These are phyloP conservation scores for Allacma fusca DNA, from an alignment of 2,888 invertebrate genomes.

Conservation along the genomic window DNA sequence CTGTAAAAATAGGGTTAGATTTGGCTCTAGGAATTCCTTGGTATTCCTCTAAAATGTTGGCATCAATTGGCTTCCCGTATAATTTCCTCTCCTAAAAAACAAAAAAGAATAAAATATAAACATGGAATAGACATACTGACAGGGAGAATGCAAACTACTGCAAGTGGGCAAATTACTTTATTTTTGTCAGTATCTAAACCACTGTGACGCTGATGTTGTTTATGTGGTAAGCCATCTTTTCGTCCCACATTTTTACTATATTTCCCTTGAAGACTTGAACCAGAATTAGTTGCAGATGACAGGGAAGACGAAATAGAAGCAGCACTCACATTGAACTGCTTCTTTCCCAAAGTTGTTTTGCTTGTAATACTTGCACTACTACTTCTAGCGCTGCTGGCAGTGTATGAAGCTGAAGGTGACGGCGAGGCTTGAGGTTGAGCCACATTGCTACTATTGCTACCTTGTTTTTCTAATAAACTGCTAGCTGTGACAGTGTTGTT, in stretches of 20 bases:
- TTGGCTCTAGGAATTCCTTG: constrained; percentile 82
- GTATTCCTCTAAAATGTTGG: constrained; percentile 75
- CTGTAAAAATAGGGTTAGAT: constrained; percentile 74
- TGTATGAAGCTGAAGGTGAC: background rate
- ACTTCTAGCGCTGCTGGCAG: constrained; percentile 22
- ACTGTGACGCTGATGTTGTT: background rate
- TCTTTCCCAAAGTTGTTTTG: constrained; percentile 4
- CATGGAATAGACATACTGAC: background rate
- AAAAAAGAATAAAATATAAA: background rate
- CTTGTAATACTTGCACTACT: constrained; percentile 6
- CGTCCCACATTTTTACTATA: constrained; percentile 11
- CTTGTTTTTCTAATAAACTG: background rate
- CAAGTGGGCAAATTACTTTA: background rate
- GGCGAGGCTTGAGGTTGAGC: constrained; percentile 19
- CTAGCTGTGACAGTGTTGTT: background rate
- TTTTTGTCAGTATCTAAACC: constrained; percentile 7
- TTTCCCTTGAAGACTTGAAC: constrained; percentile 23
- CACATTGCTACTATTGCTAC: background rate
- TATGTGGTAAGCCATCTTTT: constrained; percentile 1
- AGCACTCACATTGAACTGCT: constrained; percentile 30
- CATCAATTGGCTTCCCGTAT: constrained; percentile 61
- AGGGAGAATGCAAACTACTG: background rate
- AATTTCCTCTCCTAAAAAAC: constrained; percentile 31
- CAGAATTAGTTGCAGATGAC: constrained; percentile 17
- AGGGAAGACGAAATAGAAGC: background rate